These are phyloP conservation scores for Scaptomyza pallida DNA, from an alignment of 1,140 invertebrate genomes.

Conservation along the genomic window DNA sequence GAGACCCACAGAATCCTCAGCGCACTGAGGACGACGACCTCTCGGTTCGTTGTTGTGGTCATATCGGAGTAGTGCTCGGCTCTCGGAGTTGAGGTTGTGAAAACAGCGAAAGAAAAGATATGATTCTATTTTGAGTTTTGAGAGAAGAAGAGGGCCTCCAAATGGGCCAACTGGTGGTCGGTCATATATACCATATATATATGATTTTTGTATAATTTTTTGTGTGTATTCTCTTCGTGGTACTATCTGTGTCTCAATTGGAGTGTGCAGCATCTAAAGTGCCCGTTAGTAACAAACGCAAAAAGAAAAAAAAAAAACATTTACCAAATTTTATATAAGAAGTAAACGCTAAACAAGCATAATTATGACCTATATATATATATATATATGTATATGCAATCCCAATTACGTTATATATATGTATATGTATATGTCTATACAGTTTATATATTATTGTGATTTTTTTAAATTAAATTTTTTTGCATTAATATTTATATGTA, in stretches of 20 bases:
- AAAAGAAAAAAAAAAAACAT: conserved; percentile 44
- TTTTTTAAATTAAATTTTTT: conserved; percentile 24
- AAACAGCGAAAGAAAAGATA: too few species aligned
- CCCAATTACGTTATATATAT: conserved; percentile 6
- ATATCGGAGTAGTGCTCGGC: too few species aligned
- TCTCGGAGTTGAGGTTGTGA: too few species aligned
- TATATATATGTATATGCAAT: conserved; percentile 7
- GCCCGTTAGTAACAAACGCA: conserved; percentile 62
- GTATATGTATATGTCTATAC: not conserved
- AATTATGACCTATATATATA: conserved; percentile 23
- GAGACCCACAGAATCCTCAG: not conserved
- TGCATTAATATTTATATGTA: conserved; percentile 50
- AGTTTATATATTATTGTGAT: not conserved
- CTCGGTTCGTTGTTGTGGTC: too few species aligned
- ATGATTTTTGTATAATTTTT: conserved; percentile 25
- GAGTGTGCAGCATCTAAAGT: conserved; percentile 73
- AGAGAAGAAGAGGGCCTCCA: too few species aligned
- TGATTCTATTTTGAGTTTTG: not conserved
- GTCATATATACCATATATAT: too few species aligned
- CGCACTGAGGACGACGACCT: not conserved
- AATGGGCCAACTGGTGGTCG: too few species aligned
- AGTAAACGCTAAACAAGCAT: conserved; percentile 53
- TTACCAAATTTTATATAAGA: conserved; percentile 1
- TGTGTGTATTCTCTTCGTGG: conserved; percentile 68
- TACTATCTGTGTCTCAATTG: conserved; percentile 80